Evolutionary conservation across 2,888 invertebrate genomes (phyloP).

Genomic region (Odontomyia ornata): DNA sequence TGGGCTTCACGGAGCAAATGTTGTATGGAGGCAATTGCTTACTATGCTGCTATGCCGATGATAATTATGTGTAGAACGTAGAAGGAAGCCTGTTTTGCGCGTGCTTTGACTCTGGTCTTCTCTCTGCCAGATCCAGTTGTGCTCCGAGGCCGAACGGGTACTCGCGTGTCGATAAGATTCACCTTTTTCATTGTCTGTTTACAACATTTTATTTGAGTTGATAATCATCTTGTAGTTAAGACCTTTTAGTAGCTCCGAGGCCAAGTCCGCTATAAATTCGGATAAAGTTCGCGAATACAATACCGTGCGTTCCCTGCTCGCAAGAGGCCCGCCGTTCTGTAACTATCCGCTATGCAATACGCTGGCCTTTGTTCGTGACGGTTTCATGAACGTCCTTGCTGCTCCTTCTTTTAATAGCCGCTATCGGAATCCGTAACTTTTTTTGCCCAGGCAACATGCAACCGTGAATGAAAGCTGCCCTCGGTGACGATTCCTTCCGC

Average conservation of each 20-base stretch:
- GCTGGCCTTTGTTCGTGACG: too few relatives aligned
- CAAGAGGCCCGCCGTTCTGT: too few relatives aligned
- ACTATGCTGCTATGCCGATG: neutral
- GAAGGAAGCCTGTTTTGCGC: slow-evolving; percentile 37
- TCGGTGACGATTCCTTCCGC: neutral
- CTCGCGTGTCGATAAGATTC: slow-evolving; percentile 30
- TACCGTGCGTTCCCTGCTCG: too few relatives aligned
- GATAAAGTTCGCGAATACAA: too few relatives aligned
- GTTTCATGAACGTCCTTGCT: too few relatives aligned
- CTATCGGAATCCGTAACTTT: too few relatives aligned
- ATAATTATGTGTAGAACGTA: slow-evolving; percentile 2
- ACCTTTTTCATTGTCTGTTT: neutral
- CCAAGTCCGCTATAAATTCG: too few relatives aligned
- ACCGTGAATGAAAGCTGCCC: neutral
- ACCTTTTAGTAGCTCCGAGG: too few relatives aligned
- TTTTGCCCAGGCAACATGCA: neutral
- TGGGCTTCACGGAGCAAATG: neutral
- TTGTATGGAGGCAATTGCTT: neutral
- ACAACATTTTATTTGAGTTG: neutral
- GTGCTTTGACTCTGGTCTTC: slow-evolving; percentile 12
- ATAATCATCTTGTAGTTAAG: neutral
- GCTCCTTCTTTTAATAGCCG: too few relatives aligned
- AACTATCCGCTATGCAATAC: too few relatives aligned
- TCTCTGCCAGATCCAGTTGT: neutral
- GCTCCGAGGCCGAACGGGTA: slow-evolving; percentile 15